These are phyloP conservation scores for Gymnopithys bicolor DNA, from an alignment of 2,797 vertebrate species.

Conservation along the genomic window DNA sequence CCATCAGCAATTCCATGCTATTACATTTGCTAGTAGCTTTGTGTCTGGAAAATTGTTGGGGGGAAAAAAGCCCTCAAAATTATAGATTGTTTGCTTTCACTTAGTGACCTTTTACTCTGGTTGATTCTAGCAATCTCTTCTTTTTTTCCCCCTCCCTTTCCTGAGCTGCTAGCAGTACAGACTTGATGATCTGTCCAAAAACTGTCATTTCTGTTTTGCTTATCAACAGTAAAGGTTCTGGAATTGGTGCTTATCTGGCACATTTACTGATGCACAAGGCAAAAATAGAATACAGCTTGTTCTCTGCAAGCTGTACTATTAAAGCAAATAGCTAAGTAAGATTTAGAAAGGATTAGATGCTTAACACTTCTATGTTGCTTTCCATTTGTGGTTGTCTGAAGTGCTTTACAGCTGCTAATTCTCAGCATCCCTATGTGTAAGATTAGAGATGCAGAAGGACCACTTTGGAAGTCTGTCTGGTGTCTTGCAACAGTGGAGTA, in stretches of 20 bases:
- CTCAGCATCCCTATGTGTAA: neutral
- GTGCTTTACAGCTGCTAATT: neutral
- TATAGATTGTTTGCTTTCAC: neutral
- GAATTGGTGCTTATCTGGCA: conserved; percentile 4
- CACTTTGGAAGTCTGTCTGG: neutral
- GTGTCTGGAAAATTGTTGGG: neutral
- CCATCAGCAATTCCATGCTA: neutral
- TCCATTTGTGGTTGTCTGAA: conserved; percentile 44
- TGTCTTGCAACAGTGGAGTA: neutral
- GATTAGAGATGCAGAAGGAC: neutral
- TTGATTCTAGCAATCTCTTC: neutral
- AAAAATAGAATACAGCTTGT: conserved; percentile 21
- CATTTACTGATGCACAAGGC: neutral
- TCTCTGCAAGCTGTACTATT: neutral
- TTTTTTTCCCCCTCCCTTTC: neutral
- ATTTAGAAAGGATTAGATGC: conserved; percentile 36
- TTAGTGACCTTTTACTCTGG: neutral
- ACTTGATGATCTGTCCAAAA: neutral
- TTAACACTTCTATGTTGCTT: neutral
- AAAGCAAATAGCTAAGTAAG: conserved; percentile 34
- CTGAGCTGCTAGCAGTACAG: neutral
- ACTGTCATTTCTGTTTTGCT: neutral
- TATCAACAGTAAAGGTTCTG: neutral
- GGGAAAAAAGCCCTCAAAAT: neutral
- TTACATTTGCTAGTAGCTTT: neutral